A percentile compares a stretch with the other conserved stretches of the same genome.
These are phyloP conservation scores for Upupa epops DNA, from an alignment of 2,113 vertebrate species.

Conservation along the genomic window DNA sequence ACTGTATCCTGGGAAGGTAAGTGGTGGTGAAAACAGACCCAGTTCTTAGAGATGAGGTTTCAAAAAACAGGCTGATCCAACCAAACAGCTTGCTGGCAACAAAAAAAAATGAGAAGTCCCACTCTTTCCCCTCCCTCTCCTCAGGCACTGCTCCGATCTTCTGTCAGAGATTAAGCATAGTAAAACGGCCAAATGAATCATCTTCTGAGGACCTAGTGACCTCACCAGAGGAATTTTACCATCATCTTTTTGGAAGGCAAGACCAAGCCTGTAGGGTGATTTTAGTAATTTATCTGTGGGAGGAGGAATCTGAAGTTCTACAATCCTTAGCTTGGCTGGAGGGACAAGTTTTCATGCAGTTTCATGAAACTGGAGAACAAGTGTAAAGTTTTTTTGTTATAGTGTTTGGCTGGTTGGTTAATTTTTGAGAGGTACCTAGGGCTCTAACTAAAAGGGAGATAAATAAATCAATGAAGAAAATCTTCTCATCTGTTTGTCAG, in stretches of 20 bases:
- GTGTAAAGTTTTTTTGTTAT: neutral
- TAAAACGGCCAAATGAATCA: constrained; percentile 5
- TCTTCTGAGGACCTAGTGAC: neutral
- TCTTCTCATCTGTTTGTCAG: neutral
- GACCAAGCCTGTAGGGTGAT: neutral
- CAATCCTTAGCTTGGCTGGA: neutral
- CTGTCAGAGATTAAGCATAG: neutral
- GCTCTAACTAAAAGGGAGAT: neutral
- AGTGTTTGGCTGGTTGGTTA: neutral
- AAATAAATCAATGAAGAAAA: neutral
- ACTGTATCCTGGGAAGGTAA: neutral
- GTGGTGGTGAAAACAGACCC: neutral
- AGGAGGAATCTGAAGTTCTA: neutral
- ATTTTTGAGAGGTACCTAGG: neutral
- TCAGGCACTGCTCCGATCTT: neutral
- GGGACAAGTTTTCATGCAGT: neutral
- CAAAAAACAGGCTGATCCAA: neutral
- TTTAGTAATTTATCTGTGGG: neutral
- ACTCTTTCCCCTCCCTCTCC: neutral
- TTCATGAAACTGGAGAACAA: neutral
- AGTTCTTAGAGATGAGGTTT: neutral
- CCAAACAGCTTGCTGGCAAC: neutral
- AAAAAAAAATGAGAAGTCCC: neutral
- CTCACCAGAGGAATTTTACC: neutral
- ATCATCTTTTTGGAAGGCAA: neutral